These are phyloP conservation scores for Nematostella vectensis DNA, from an alignment of 92 coral and sea anemone genomes.

Conservation along the genomic window DNA sequence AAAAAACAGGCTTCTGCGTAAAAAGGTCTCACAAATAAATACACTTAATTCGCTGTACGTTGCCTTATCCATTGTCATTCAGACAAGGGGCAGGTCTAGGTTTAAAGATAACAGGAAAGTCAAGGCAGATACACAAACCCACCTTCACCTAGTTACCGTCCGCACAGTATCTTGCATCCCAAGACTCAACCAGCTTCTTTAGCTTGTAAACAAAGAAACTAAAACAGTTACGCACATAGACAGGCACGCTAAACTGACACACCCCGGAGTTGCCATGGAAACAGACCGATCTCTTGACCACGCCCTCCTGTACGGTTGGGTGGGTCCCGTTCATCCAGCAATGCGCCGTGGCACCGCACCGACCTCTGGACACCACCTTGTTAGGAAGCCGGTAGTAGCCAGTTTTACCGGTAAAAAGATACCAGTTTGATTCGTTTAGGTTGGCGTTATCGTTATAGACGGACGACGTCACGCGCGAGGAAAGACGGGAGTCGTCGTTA, in stretches of 20 bases:
- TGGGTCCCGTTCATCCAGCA: conserved; percentile 11
- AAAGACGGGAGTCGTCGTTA: conserved; percentile 8
- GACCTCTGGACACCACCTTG: conserved; percentile 3
- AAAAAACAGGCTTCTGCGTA: too few relatives aligned
- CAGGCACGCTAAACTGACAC: conserved; percentile 10
- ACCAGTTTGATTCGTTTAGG: conserved; percentile 13
- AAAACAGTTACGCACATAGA: conserved; percentile 15
- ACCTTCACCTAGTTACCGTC: neutral
- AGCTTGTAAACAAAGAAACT: conserved; percentile 14
- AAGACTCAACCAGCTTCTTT: conserved; percentile 6
- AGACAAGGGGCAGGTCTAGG: too few relatives aligned
- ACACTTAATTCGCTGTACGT: too few relatives aligned
- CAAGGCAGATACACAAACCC: too few relatives aligned
- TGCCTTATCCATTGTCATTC: too few relatives aligned
- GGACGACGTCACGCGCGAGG: conserved; percentile 2
- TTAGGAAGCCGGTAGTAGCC: conserved; percentile 10
- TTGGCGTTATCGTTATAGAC: conserved; percentile 9
- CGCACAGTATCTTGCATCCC: conserved; percentile 18
- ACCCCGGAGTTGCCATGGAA: conserved; percentile 15
- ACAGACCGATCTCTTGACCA: conserved; percentile 15
- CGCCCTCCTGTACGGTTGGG: conserved; percentile 14
- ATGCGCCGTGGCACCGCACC: conserved; percentile 16
- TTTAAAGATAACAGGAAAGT: too few relatives aligned
- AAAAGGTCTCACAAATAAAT: too few relatives aligned
- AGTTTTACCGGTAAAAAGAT: conserved; percentile 3